Evolutionary conservation across 2,113 vertebrate species (phyloP).

Genomic region (Gobiocypris rarus): DNA sequence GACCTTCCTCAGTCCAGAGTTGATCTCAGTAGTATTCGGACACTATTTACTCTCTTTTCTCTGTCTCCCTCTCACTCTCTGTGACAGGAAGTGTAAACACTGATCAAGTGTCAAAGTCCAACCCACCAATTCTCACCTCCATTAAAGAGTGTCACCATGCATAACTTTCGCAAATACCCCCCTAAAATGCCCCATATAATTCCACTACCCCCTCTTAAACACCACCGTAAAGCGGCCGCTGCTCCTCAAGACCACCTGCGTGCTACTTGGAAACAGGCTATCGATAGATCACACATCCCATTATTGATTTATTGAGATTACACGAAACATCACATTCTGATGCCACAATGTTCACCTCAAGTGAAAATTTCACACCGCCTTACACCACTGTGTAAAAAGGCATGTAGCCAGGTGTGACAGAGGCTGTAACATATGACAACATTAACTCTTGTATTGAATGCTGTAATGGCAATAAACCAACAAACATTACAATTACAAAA

Average conservation of each 20-base stretch:
- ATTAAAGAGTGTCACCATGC: constrained; percentile 71
- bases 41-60: constrained; percentile 23
- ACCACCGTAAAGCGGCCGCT: constrained; percentile 47
- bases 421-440: constrained; percentile 34
- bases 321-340: constrained; percentile 49
- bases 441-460: neutral
- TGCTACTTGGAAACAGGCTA: constrained; percentile 34
- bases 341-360: constrained; percentile 41
- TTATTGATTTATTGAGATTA: constrained; percentile 57
- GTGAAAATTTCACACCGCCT: constrained; percentile 40
- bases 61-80: constrained; percentile 31
- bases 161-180: constrained; percentile 57
- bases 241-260: constrained; percentile 56
- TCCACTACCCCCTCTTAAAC: constrained; percentile 39
- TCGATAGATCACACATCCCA: constrained; percentile 55
- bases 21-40: constrained; percentile 16
- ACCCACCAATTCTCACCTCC: constrained; percentile 80
- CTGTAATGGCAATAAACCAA: constrained; percentile 12
- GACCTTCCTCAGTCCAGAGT: neutral
- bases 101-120: constrained; percentile 80
- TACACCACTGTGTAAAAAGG: constrained; percentile 35
- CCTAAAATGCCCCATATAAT: constrained; percentile 27
- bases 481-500: neutral
- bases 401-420: constrained; percentile 26
- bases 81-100: constrained; percentile 80